Evolutionary conservation across 2,797 vertebrate genomes (phyloP).

Genomic region (Rhynchotus rufescens): DNA sequence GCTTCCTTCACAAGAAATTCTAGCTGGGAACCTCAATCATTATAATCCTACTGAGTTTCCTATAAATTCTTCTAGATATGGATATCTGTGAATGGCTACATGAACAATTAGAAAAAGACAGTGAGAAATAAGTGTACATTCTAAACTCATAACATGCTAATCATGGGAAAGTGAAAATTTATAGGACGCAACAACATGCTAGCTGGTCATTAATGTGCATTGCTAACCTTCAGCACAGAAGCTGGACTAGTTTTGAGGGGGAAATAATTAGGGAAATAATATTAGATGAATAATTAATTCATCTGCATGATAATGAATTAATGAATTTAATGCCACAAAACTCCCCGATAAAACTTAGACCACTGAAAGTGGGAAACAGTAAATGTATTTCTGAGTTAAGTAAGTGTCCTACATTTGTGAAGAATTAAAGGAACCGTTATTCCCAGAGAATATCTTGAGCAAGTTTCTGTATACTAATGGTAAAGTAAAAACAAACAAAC

Average conservation of each 20-base stretch:
- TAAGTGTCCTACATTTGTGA: not conserved
- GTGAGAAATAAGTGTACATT: conserved; percentile 1
- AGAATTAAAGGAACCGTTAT: not conserved
- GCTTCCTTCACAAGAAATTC: not conserved
- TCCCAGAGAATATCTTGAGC: not conserved
- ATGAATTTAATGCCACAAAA: not conserved
- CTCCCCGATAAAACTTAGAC: not conserved
- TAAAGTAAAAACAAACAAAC: not conserved
- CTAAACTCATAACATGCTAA: not conserved
- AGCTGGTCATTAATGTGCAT: conserved; percentile 2
- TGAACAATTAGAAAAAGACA: not conserved
- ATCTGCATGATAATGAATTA: conserved; percentile 8
- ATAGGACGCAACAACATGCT: not conserved
- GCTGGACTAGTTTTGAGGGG: conserved; percentile 29
- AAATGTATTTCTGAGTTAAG: not conserved
- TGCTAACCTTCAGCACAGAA: conserved; percentile 1
- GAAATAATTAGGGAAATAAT: conserved; percentile 28
- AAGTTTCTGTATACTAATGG: not conserved
- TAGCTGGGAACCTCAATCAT: not conserved
- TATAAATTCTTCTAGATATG: conserved; percentile 23
- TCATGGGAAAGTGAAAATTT: conserved; percentile 6
- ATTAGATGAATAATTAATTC: too few species aligned
- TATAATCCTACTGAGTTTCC: not conserved
- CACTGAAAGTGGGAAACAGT: conserved; percentile 11
- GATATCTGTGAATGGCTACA: not conserved